Evolutionary conservation across 92 coral and sea anemone genomes (phyloP).

Genomic region (Pocillopora grandis): DNA sequence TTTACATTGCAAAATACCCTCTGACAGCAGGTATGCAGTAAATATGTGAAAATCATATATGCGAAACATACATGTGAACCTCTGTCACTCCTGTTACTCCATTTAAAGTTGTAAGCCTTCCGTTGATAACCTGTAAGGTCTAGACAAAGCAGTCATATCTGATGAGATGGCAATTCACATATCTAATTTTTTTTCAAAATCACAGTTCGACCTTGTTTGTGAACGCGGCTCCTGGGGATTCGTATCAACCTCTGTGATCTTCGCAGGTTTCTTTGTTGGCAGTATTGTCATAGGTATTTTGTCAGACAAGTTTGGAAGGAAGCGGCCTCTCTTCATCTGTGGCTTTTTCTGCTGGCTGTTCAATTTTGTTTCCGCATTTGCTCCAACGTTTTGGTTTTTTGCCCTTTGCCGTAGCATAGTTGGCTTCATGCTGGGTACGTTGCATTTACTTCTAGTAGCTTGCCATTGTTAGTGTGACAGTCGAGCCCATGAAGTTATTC

Average conservation of each 20-base stretch:
- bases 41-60: no score
- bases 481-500: no score
- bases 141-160: no score
- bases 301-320: slow-evolving; percentile 77
- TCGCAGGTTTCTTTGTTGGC: slow-evolving; percentile 78
- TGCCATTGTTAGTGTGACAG: no score
- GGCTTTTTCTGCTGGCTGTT: slow-evolving; percentile 48
- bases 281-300: slow-evolving; percentile 62
- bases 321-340: slow-evolving; percentile 57
- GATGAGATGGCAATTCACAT: no score
- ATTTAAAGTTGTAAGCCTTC: not conserved
- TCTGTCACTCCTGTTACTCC: not conserved
- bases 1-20: no score
- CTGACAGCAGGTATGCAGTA: no score
- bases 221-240: slow-evolving; percentile 65
- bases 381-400: slow-evolving; percentile 72
- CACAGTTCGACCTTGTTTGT: slow-evolving; percentile 82
- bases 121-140: not conserved
- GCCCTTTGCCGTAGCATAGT: slow-evolving; percentile 63
- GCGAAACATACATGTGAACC: no score
- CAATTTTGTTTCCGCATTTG: slow-evolving; percentile 64
- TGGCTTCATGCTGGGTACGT: slow-evolving; percentile 78
- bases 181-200: not conserved
- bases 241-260: slow-evolving; percentile 73
- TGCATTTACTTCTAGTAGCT: no score